Conservation (phyloP, 2,113 vertebrate species). For the Perca flavescens region DNA sequence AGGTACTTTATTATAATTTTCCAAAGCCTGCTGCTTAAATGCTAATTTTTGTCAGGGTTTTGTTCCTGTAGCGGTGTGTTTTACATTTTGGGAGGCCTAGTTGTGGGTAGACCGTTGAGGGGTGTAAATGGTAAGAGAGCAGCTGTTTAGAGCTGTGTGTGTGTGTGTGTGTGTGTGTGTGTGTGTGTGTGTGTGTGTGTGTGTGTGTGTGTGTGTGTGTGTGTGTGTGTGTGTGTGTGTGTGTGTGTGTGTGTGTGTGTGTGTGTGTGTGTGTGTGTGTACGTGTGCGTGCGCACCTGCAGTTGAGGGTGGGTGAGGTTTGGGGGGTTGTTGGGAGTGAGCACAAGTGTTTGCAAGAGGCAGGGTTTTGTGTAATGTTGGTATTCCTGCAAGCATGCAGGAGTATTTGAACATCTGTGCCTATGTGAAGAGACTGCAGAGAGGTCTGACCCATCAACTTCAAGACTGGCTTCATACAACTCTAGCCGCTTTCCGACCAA, state of each 20-base stretch:
- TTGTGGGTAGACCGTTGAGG: constrained; percentile 5
- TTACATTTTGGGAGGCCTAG: constrained; percentile 22
- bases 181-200: constrained; percentile 9
- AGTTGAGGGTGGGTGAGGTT: constrained; percentile 46
- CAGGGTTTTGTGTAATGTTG: constrained; percentile 32
- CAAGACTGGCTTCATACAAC: constrained; percentile 11
- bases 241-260: constrained; percentile 33
- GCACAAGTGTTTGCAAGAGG: constrained; percentile 40
- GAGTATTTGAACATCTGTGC: constrained; percentile 54
- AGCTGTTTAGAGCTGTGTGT: constrained; percentile 55
- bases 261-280: constrained; percentile 33
- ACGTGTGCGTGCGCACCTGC: constrained; percentile 48
- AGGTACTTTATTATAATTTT: background rate
- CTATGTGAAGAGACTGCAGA: constrained; percentile 29
- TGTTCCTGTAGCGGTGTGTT: constrained; percentile 20
- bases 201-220: constrained; percentile 9
- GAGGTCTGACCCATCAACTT: constrained; percentile 22
- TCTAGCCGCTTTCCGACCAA: no score
- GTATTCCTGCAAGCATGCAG: constrained; percentile 48
- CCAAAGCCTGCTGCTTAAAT: background rate
- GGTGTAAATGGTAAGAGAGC: constrained; percentile 41
- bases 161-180: constrained; percentile 13
- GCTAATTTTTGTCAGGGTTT: constrained; percentile 11
- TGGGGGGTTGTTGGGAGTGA: constrained; percentile 15
- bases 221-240: constrained; percentile 27